Conservation (phyloP, 1,140 invertebrate species). For the Papilio machaon region DNA sequence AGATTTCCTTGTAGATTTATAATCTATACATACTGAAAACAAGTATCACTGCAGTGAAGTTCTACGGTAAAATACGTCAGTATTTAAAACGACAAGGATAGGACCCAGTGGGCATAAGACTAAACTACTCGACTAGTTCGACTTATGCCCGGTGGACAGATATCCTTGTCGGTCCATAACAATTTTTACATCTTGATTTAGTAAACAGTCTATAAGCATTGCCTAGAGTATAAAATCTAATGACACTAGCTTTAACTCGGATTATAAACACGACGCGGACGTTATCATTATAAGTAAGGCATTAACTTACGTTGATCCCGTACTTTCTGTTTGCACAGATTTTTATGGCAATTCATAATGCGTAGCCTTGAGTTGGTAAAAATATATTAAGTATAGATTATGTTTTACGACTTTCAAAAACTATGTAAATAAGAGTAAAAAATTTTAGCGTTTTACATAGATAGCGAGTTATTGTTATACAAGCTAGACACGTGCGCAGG, state of each 20-base stretch:
- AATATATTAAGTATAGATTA: not conserved
- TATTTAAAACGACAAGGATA: no score
- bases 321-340: conserved; percentile 8
- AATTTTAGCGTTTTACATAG: not conserved
- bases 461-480: not conserved
- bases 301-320: not conserved
- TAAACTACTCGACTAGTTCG: no score
- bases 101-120: no score
- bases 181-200: not conserved
- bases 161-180: no score
- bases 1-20: no score
- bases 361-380: not conserved
- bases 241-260: not conserved
- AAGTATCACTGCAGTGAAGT: no score
- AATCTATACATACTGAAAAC: no score
- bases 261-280: not conserved
- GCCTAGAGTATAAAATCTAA: not conserved
- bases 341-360: not conserved
- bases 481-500: not conserved
- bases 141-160: no score
- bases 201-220: not conserved
- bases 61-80: no score
- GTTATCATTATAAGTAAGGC: no score
- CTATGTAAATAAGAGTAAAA: not conserved
- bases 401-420: not conserved